Evolutionary conservation across 2,888 invertebrate species (phyloP), one percentile per base, ranked within the genome.

Genomic region (Cryptophagus acutangulus): DNA sequence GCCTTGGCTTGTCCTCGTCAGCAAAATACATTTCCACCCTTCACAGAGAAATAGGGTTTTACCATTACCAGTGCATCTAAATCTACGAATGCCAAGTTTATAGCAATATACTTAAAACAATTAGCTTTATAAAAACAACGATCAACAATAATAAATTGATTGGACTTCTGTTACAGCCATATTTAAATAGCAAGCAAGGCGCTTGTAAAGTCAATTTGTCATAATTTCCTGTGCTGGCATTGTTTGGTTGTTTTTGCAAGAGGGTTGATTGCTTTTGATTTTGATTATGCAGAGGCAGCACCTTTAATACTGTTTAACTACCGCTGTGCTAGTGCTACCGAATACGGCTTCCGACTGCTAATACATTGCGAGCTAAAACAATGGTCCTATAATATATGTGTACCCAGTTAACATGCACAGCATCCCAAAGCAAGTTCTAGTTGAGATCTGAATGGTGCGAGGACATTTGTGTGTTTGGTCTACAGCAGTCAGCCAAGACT

Each of bases 331-430:
- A 33, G 45, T 41, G 46, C 29, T 43, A 33, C 31, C 43, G 31
- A 43, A 46, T 43, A 40, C 41, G 40, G 41, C 38, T 45, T 51
- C 51, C 51, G 44, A 40, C 45, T 46, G 45, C 51, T 55, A 55
- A 63, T 61, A 62, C 59, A 60, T 60, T 54, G 50, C 55, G 54
- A 43, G 36, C 55, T 66, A 63, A 66, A 65, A 66, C 65, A 67
- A 67, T 64, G 58, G 55, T 43, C 16, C 55, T 54, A 55, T 63
- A 66, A 63, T 62, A 61, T 62, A 62, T 61, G 61, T 62, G 58
- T 59, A 62, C 59, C 59, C 58, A 61, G 61, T 60, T 61, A 61
- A 58, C 58, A 57, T 45, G 50, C 46, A 45, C 52, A 61, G 57
- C 14, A 13, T 31, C 31, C 31, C 31, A 15, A 5, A 3, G 13